A percentile compares a stretch with the other conserved stretches of the same genome.
Evolutionary conservation across 2,113 vertebrate species (phyloP).

Genomic region (Daboia siamensis): DNA sequence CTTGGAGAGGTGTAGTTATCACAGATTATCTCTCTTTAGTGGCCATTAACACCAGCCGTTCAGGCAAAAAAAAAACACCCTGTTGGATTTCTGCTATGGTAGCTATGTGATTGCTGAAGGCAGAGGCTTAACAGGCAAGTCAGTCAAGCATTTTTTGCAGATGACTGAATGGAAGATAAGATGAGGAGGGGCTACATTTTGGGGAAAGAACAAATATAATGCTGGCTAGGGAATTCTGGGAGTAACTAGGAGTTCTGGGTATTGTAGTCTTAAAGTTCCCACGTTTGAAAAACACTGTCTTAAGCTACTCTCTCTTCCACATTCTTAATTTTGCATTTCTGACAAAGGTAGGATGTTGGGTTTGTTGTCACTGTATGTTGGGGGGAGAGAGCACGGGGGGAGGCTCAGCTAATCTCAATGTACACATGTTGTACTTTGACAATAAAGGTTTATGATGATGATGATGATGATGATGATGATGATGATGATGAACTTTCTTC

Average conservation of each 20-base stretch:
- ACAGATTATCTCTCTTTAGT: not conserved
- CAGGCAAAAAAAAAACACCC: not conserved
- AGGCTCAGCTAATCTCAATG: too few relatives aligned
- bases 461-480: too few relatives aligned
- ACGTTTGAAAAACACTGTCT: not conserved
- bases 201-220: not conserved
- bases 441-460: too few relatives aligned
- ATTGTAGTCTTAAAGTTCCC: not conserved
- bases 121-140: not conserved
- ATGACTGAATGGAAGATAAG: not conserved
- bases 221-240: not conserved
- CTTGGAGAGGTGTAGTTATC: not conserved
- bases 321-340: not conserved
- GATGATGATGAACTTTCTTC: not conserved
- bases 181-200: not conserved
- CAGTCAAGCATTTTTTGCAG: not conserved
- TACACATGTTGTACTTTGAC: too few relatives aligned
- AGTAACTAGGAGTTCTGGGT: not conserved
- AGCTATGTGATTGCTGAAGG: not conserved
- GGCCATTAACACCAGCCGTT: not conserved
- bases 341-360: too few relatives aligned
- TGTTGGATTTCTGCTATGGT: not conserved
- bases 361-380: too few relatives aligned
- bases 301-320: not conserved
- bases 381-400: too few relatives aligned